A percentile compares a stretch with the other conserved stretches of the same genome.
Conservation (phyloP, 37 sponge, comb jelly and placozoan genomes). For the Aphrocallistes beatrix region DNA sequence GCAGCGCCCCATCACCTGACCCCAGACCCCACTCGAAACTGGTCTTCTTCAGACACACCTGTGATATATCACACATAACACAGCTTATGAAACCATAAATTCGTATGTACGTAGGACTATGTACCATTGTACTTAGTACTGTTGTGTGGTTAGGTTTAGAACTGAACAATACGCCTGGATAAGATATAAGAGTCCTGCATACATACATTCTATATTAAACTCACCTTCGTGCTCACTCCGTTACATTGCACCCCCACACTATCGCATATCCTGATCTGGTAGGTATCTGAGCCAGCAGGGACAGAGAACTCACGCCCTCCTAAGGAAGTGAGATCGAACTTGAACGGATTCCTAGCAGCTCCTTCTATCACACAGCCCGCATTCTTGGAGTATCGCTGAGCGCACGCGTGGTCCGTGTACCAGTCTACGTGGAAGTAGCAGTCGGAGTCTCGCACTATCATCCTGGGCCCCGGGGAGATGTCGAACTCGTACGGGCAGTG, state of each 20-base stretch:
- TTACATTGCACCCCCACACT: neutral
- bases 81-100: too few species aligned
- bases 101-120: too few species aligned
- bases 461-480: neutral
- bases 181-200: too few species aligned
- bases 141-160: too few species aligned
- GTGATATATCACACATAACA: too few species aligned
- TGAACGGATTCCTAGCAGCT: neutral
- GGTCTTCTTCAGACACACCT: neutral
- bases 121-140: too few species aligned
- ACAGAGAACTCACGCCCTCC: neutral
- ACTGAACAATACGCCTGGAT: too few species aligned
- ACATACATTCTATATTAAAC: too few species aligned
- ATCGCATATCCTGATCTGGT: neutral
- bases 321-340: neutral
- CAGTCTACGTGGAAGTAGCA: constrained; percentile 14
- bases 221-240: neutral
- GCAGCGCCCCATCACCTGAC: neutral
- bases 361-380: neutral
- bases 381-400: neutral
- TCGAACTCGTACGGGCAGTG: constrained; percentile 11
- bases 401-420: constrained; percentile 1
- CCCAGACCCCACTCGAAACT: neutral
- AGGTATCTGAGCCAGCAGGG: neutral
- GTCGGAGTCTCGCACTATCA: neutral